phyloP scores from a whole-genome alignment of 2,113 vertebrate species.

The Pogona vitticeps region DNA sequence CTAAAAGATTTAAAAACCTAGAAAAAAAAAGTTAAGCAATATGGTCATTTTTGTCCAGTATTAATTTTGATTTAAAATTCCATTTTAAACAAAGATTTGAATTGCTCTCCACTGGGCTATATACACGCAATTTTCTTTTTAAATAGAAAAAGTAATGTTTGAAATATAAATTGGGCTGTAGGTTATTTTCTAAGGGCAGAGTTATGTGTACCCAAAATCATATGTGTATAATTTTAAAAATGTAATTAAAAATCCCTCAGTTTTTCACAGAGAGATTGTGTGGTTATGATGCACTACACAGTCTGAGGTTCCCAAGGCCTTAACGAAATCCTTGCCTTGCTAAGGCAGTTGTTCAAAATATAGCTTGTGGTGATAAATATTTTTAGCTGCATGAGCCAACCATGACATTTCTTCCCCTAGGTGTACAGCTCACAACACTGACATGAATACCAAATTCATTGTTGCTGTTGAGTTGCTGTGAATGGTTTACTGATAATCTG shows the following conservation, averaged over 20 bases:
- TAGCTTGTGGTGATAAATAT: constrained; percentile 49
- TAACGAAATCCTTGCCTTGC: constrained; percentile 40
- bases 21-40: background rate
- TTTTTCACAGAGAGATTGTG: constrained; percentile 27
- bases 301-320: constrained; percentile 38
- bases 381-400: constrained; percentile 1
- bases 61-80: constrained; percentile 1
- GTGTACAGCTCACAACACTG: constrained; percentile 51
- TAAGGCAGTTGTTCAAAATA: constrained; percentile 62
- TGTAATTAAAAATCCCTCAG: constrained; percentile 11
- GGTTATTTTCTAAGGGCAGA: constrained; percentile 21
- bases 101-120: background rate
- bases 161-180: constrained; percentile 38
- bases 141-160: background rate
- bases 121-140: background rate
- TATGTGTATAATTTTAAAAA: constrained; percentile 41
- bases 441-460: constrained; percentile 49
- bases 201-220: constrained; percentile 45
- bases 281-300: constrained; percentile 45
- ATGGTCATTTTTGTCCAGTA: background rate
- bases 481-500: constrained; percentile 12
- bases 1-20: background rate
- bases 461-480: constrained; percentile 27
- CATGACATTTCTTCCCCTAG: constrained; percentile 60
- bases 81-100: background rate